These are phyloP conservation scores for Bacillus rossius DNA, from an alignment of 1,140 invertebrate species.

Conservation along the genomic window DNA sequence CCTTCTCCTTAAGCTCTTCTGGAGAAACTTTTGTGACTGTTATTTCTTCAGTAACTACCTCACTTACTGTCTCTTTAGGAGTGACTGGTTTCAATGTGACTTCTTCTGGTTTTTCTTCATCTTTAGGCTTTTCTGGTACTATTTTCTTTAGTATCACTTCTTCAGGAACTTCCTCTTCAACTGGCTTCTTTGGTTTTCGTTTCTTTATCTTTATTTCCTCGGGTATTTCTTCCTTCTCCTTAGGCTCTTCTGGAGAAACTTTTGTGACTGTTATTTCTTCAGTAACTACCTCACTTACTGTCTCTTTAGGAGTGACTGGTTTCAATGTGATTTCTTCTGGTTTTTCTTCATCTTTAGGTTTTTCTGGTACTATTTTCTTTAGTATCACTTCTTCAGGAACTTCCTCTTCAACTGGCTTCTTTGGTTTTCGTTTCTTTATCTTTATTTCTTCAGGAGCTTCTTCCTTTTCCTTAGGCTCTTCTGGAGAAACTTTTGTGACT, in stretches of 20 bases:
- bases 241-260: no score
- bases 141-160: conserved; percentile 15
- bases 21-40: conserved; percentile 38
- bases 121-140: conserved; percentile 24
- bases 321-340: conserved; percentile 48
- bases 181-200: conserved; percentile 17
- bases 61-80: conserved; percentile 18
- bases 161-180: conserved; percentile 10
- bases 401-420: conserved; percentile 22
- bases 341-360: conserved; percentile 18
- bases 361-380: conserved; percentile 11
- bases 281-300: conserved; percentile 12
- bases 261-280: conserved; percentile 19
- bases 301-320: no score
- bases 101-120: conserved; percentile 13
- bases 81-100: conserved; percentile 15
- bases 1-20: conserved; percentile 1
- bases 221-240: conserved; percentile 22
- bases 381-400: conserved; percentile 18
- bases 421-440: conserved; percentile 19
- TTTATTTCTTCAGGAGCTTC: conserved; percentile 19
- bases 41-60: conserved; percentile 36
- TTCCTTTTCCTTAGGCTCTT: conserved; percentile 24
- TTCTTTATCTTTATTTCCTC: conserved; percentile 27
- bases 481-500: conserved; percentile 35